These are phyloP conservation scores for Drosophila meridiana DNA, from an alignment of 2,888 invertebrate species.

Conservation along the genomic window DNA sequence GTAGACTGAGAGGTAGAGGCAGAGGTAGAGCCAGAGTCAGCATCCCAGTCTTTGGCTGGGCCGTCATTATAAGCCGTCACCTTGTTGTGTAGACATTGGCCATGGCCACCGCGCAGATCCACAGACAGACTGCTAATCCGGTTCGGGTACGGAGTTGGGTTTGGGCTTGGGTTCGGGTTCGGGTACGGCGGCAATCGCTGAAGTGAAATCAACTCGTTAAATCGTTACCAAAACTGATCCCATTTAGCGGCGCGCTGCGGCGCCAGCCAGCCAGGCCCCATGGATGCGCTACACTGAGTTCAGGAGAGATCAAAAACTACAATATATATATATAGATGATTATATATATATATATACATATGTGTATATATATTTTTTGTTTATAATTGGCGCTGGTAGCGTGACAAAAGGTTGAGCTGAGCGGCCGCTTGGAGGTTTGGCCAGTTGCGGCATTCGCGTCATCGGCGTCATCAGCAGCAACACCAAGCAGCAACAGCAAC, in stretches of 20 bases:
- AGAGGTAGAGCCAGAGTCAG: conserved; percentile 4
- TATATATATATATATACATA: not conserved
- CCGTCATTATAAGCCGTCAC: conserved; percentile 81
- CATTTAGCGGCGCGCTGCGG: conserved; percentile 80
- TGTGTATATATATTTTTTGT: not conserved
- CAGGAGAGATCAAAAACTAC: not conserved
- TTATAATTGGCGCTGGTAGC: conserved; percentile 19
- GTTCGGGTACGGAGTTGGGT: conserved; percentile 46
- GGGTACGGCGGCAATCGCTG: conserved; percentile 78
- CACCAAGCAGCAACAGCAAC: conserved; percentile 41
- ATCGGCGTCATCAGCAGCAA: conserved; percentile 59
- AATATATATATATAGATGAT: not conserved
- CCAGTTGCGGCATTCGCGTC: conserved; percentile 42
- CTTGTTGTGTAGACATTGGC: conserved; percentile 82
- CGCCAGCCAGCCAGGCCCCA: conserved; percentile 52
- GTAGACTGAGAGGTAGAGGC: conserved; percentile 8
- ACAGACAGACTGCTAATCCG: conserved; percentile 66
- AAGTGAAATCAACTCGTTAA: conserved; percentile 84
- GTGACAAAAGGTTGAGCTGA: conserved; percentile 21
- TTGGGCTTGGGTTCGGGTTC: conserved; percentile 17
- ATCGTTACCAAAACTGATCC: conserved; percentile 83
- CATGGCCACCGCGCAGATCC: conserved; percentile 70
- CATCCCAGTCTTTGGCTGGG: conserved; percentile 25
- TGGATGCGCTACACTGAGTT: conserved; percentile 40
- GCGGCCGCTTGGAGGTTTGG: conserved; percentile 27